phyloP scores from a whole-genome alignment of 2,888 invertebrate species.

The Eucera pruinosa region DNA sequence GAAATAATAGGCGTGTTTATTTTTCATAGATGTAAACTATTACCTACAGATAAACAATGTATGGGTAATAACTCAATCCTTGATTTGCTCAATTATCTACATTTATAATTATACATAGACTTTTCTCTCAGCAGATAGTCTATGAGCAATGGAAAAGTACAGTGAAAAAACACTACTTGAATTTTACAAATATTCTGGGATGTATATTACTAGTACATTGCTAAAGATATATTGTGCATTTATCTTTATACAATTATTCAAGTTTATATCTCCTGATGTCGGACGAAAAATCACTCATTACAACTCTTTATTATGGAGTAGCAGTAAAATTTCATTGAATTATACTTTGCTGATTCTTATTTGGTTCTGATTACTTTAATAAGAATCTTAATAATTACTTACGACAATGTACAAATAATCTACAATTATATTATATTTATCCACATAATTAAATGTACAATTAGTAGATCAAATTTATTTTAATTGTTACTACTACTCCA shows the following conservation, averaged over 20 bases:
- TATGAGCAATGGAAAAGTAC: constrained; percentile 29
- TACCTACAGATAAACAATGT: constrained; percentile 76
- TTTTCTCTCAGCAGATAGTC: constrained; percentile 37
- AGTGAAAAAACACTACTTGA: constrained; percentile 28
- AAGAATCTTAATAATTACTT: constrained; percentile 22
- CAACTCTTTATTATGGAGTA: constrained; percentile 61
- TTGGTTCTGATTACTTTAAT: constrained; percentile 21
- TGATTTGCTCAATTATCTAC: constrained; percentile 63
- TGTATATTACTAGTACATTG: constrained; percentile 31
- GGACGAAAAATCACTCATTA: constrained; percentile 53
- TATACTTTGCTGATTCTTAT: neutral
- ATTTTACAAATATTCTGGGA: constrained; percentile 42
- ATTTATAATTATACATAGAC: constrained; percentile 59
- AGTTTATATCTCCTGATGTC: constrained; percentile 24
- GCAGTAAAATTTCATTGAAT: constrained; percentile 54
- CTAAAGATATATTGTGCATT: constrained; percentile 58
- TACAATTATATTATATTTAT: constrained; percentile 19
- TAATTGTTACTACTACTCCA: constrained; percentile 61
- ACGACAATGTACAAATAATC: constrained; percentile 60
- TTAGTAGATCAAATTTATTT: too few relatives aligned
- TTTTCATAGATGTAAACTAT: constrained; percentile 71
- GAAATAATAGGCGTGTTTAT: constrained; percentile 79
- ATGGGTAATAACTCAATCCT: constrained; percentile 70
- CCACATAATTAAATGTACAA: neutral
- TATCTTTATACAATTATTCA: constrained; percentile 54